These are phyloP conservation scores for Chlamydotis undulata DNA, from an alignment of 2,113 vertebrate genomes.

Conservation along the genomic window DNA sequence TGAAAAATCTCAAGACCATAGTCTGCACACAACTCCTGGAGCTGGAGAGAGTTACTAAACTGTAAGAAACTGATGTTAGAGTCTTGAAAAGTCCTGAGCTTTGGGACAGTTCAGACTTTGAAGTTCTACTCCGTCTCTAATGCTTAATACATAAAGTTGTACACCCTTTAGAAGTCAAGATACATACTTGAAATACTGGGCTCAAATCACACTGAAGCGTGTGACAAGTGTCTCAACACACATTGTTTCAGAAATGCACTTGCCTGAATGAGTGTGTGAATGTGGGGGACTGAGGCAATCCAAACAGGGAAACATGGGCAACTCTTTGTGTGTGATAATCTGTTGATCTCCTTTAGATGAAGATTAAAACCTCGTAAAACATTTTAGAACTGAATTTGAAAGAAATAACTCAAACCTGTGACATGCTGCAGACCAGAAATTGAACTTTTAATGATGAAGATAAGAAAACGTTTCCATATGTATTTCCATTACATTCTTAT, in stretches of 20 bases:
- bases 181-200: neutral
- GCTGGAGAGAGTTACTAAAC: neutral
- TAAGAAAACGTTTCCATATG: neutral
- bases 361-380: neutral
- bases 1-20: neutral
- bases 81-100: neutral
- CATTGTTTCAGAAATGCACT: neutral
- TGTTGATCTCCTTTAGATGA: neutral
- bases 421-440: neutral
- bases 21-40: neutral
- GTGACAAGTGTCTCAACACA: neutral
- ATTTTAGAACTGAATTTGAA: neutral
- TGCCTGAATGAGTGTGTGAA: neutral
- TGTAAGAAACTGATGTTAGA: neutral
- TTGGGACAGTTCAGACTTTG: neutral
- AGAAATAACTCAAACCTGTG: neutral
- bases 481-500: neutral
- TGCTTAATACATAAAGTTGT: conserved; percentile 14
- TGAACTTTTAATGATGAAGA: neutral
- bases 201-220: neutral
- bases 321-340: neutral
- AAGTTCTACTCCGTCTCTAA: neutral
- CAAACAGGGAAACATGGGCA: neutral
- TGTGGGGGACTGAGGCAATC: neutral
- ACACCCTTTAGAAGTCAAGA: neutral